These are phyloP conservation scores for Trididemnum nubilum DNA, from an alignment of 23 tunicate species.

Conservation along the genomic window DNA sequence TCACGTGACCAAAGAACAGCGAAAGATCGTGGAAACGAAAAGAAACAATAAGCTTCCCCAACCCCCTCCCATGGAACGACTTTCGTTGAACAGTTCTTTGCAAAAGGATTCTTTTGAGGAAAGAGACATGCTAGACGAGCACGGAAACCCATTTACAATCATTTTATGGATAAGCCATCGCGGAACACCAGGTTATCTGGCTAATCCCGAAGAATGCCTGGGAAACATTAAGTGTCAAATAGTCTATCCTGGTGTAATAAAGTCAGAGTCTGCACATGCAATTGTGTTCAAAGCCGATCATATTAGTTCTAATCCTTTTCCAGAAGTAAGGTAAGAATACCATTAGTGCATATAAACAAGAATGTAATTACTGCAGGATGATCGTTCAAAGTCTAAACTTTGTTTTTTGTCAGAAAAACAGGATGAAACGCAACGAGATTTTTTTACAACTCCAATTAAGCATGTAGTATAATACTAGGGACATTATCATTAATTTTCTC, in stretches of 20 bases:
- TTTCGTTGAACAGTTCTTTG: background rate
- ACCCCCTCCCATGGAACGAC: background rate
- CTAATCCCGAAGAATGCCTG: slow-evolving; percentile 78
- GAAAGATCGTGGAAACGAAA: background rate
- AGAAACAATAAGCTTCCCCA: too few species aligned
- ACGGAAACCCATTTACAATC: slow-evolving; percentile 42
- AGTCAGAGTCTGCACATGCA: slow-evolving; percentile 51
- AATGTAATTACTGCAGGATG: too few species aligned
- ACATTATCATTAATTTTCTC: too few species aligned
- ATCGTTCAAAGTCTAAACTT: too few species aligned
- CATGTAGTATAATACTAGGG: too few species aligned
- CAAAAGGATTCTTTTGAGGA: slow-evolving; percentile 35
- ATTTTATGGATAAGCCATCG: slow-evolving; percentile 37
- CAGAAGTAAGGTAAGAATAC: too few species aligned
- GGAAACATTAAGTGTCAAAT: slow-evolving; percentile 72
- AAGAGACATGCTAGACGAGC: slow-evolving; percentile 53
- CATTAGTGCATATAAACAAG: too few species aligned
- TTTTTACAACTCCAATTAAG: too few species aligned
- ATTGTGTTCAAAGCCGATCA: slow-evolving; percentile 49
- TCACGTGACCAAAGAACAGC: background rate
- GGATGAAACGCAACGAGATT: too few species aligned
- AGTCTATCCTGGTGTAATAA: slow-evolving; percentile 36
- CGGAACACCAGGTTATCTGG: slow-evolving; percentile 70
- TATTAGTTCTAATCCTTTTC: too few species aligned
- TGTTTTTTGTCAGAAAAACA: too few species aligned